These are phyloP conservation scores for Pyrgilauda ruficollis DNA, from an alignment of 2,113 vertebrate species.

Conservation along the genomic window DNA sequence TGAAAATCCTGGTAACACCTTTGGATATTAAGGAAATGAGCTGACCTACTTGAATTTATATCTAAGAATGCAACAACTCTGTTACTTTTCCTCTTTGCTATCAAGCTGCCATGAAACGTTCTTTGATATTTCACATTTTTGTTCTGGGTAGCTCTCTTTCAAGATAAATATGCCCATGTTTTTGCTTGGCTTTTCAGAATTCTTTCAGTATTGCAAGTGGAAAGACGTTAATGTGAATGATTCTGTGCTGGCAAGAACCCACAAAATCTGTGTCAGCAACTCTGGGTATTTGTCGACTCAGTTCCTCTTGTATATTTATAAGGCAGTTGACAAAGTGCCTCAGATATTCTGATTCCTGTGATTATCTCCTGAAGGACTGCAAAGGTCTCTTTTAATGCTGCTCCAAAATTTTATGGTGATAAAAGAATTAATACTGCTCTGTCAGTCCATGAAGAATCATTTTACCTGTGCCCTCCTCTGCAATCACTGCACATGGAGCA, in stretches of 20 bases:
- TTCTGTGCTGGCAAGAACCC: constrained; percentile 5
- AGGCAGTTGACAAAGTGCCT: not conserved
- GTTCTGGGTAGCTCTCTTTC: not conserved
- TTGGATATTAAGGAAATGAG: not conserved
- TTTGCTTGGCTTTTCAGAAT: not conserved
- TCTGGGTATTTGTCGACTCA: not conserved
- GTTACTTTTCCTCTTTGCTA: not conserved
- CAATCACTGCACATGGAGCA: not conserved
- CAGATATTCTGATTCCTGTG: not conserved
- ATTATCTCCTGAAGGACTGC: not conserved
- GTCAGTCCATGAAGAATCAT: not conserved
- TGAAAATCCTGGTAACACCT: not conserved
- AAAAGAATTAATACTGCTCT: not conserved
- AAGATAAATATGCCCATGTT: not conserved
- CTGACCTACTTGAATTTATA: not conserved
- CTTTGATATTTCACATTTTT: not conserved
- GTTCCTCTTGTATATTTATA: constrained; percentile 22
- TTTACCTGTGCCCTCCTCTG: not conserved
- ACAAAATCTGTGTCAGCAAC: constrained; percentile 23
- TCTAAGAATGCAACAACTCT: not conserved
- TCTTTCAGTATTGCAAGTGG: constrained; percentile 6
- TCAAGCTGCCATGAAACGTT: not conserved
- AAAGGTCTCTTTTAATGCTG: not conserved
- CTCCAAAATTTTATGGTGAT: not conserved
- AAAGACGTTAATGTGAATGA: not conserved